Base-by-base conservation (phyloP, 1,140 invertebrate species). In the Polypedilum vanderplanki region DNA sequence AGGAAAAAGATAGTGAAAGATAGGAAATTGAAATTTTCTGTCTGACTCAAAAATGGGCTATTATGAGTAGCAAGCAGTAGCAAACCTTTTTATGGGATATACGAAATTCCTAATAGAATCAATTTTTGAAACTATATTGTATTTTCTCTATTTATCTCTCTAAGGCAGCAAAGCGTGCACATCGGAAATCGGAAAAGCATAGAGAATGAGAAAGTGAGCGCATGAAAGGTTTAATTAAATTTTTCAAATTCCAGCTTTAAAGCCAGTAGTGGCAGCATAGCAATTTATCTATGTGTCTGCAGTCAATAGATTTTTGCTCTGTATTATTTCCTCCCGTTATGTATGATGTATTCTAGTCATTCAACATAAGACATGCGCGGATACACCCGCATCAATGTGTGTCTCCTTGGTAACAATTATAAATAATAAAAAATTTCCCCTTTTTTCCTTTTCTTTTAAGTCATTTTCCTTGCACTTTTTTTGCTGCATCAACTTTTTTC, bases 291-390 rank as follows among this genome's bases (percentile, higher is more conserved):
- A 57, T 57, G n/a, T 57, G 46, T 57, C 46, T 57, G 46, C 46
- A 57, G 46, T 57, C 46, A 57, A 57, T 57, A 57, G 46, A 70
- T 70, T 70, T 70, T 70, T 70, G 65, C 20, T 70, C 46, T 57
- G 46, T 17, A 5, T 70, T 70, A 20, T 70, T 70, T 18, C 65
- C 65, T 20, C 20, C n/a, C 24, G 46, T 22, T 22, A 70, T 22
- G 18, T 20, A 70, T 70, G 65, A 70, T 70, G 65, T 20, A 70
- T 70, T 70, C 65, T 57, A 70, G 65, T 70, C 65, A 70, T 70
- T 70, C 65, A 70, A 70, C 65, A 70, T 70, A 70, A 70, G 65
- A 70, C 65, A 70, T 70, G 65, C 65, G 65, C 65, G 65, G 65
- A 70, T 70, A 70, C 65, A 70, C 65, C 65, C 65, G 65, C 7